Percentiles rank a stretch among this genome's conserved stretches.
Evolutionary conservation across 2,888 invertebrate genomes (phyloP).

Genomic region (Theodoxus fluviatilis): DNA sequence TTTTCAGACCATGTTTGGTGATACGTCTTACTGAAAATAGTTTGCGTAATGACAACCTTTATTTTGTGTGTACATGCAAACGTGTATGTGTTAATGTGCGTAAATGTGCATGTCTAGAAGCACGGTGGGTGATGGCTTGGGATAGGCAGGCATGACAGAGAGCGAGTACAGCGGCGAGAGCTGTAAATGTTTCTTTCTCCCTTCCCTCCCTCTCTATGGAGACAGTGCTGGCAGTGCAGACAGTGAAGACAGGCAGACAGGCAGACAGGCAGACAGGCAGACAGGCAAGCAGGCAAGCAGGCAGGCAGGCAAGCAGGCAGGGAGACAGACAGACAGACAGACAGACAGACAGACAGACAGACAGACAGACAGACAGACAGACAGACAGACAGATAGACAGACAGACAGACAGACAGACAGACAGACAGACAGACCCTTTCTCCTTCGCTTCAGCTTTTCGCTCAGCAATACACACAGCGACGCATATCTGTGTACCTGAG

Average conservation of each 20-base stretch:
- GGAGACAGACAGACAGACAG: neutral
- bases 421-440: neutral
- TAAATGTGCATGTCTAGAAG: too few species aligned
- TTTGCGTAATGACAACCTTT: too few species aligned
- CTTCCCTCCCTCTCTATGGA: constrained; percentile 17
- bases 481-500: too few species aligned
- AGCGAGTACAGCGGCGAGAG: too few species aligned
- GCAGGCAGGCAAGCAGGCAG: neutral
- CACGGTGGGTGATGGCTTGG: too few species aligned
- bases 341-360: neutral
- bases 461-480: neutral
- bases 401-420: neutral
- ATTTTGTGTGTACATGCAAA: too few species aligned
- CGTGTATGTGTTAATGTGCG: too few species aligned
- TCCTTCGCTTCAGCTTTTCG: too few species aligned
- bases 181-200: constrained; percentile 1
- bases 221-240: neutral
- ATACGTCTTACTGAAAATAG: too few species aligned
- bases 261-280: neutral
- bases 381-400: neutral
- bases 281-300: too few species aligned
- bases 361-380: neutral
- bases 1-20: too few species aligned
- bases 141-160: too few species aligned
- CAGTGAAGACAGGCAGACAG: neutral